Percentiles rank a stretch among this genome's conserved stretches.
phyloP scores from a whole-genome alignment of 2,113 vertebrate species.

The Tringa solitaria region DNA sequence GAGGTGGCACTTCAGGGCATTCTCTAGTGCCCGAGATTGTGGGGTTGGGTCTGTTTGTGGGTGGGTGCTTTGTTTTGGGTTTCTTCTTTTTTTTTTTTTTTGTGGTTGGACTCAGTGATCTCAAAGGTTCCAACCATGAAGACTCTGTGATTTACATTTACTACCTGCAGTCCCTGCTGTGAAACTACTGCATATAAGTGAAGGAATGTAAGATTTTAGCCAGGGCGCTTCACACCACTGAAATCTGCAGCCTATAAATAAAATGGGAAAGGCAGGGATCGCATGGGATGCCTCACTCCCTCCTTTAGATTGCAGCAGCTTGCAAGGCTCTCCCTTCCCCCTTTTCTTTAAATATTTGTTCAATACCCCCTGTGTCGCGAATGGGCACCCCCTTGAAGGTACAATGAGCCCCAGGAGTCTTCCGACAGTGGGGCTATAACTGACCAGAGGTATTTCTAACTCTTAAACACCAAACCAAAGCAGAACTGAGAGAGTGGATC shows the following conservation, averaged over 20 bases:
- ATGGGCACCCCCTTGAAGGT: neutral
- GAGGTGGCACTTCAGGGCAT: no score
- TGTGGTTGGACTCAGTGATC: no score
- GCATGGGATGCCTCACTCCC: neutral
- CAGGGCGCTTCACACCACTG: neutral
- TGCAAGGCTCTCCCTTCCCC: neutral
- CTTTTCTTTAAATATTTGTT: neutral
- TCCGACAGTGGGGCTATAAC: neutral
- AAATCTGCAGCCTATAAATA: neutral
- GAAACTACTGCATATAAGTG: neutral
- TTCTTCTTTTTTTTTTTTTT: no score
- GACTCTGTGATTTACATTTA: neutral
- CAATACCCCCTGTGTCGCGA: neutral
- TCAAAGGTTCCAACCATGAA: no score
- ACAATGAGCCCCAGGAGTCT: neutral
- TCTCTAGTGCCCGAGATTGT: no score
- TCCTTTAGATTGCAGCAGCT: neutral
- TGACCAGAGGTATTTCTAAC: neutral
- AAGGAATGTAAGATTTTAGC: neutral
- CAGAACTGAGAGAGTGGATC: neutral
- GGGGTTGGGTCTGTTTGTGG: no score
- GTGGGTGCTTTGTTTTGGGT: no score
- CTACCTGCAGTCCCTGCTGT: neutral
- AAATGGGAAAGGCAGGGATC: neutral
- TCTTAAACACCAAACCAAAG: neutral